These are phyloP conservation scores for Thamnaconus septentrionalis DNA, from an alignment of 2,113 vertebrate species.

Conservation along the genomic window DNA sequence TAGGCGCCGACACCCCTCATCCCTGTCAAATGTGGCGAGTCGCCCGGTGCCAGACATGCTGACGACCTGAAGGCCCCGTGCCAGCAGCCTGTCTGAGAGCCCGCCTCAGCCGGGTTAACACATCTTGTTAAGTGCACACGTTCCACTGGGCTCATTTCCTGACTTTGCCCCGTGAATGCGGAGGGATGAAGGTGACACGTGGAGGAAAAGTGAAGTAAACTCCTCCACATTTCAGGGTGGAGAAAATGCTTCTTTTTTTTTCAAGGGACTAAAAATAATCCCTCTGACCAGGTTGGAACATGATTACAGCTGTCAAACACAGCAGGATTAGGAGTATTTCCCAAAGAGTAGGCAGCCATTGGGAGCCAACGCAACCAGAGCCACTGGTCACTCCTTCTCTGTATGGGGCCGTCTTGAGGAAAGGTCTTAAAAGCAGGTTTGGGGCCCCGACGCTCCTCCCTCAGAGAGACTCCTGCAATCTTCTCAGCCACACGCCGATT, in stretches of 20 bases:
- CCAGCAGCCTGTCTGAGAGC: constrained; percentile 46
- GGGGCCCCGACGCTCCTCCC: constrained; percentile 61
- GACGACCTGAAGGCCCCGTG: constrained; percentile 46
- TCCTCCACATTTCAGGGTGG: constrained; percentile 10
- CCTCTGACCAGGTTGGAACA: constrained; percentile 10
- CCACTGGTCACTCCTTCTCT: constrained; percentile 69
- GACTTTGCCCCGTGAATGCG: constrained; percentile 37
- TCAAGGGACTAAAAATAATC: constrained; percentile 14
- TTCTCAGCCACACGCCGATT: constrained; percentile 25
- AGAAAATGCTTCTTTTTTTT: constrained; percentile 8
- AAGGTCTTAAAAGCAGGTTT: constrained; percentile 63
- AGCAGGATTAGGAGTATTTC: no score
- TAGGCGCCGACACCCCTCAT: constrained; percentile 17
- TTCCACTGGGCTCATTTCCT: constrained; percentile 56
- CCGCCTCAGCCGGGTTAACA: constrained; percentile 20
- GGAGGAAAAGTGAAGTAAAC: constrained; percentile 23
- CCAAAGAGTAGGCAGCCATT: not conserved
- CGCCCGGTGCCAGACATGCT: constrained; percentile 51
- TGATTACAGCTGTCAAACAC: not conserved
- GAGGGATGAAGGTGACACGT: constrained; percentile 48
- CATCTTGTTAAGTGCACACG: constrained; percentile 47
- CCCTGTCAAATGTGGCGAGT: constrained; percentile 45
- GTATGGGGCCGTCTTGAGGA: constrained; percentile 65
- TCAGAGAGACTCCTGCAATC: constrained; percentile 42
- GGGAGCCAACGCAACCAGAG: constrained; percentile 46